Conservation (phyloP, 2,113 vertebrate species). For the Megalops atlanticus region DNA sequence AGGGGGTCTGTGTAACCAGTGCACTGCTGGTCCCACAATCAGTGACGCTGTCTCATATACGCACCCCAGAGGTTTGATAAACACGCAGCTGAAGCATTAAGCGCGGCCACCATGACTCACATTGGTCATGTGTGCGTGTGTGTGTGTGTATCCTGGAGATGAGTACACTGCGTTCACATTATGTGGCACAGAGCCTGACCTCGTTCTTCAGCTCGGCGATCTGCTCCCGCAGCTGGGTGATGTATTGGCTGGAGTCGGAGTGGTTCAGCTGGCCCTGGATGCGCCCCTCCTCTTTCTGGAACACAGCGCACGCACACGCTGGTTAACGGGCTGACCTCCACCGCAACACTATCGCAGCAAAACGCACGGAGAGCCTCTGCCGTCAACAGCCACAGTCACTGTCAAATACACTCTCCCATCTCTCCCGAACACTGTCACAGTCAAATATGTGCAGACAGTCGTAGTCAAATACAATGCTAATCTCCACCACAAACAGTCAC, state of each 20-base stretch:
- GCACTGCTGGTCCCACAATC: neutral
- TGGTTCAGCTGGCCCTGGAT: slow-evolving; percentile 93
- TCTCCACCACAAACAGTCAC: neutral
- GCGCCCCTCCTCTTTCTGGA: slow-evolving; percentile 86
- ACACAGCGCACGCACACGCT: neutral
- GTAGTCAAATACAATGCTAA: neutral
- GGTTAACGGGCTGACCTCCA: neutral
- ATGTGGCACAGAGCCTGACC: slow-evolving; percentile 59
- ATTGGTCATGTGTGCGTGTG: neutral
- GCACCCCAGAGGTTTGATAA: neutral
- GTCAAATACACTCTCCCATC: too few species aligned
- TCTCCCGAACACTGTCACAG: neutral
- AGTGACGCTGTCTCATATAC: neutral
- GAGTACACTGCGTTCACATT: neutral
- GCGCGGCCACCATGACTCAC: neutral
- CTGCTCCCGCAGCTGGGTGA: slow-evolving; percentile 87
- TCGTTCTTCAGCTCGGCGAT: slow-evolving; percentile 89
- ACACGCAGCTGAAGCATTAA: neutral
- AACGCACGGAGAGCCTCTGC: too few species aligned
- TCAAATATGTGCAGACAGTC: neutral
- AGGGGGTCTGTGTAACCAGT: too few species aligned
- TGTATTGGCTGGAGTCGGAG: slow-evolving; percentile 90
- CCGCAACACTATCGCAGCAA: too few species aligned
- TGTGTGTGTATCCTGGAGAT: neutral
- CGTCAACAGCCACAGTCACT: too few species aligned